Evolutionary conservation across 2,113 vertebrate species (phyloP).

Genomic region (Hydrolagus affinis): DNA sequence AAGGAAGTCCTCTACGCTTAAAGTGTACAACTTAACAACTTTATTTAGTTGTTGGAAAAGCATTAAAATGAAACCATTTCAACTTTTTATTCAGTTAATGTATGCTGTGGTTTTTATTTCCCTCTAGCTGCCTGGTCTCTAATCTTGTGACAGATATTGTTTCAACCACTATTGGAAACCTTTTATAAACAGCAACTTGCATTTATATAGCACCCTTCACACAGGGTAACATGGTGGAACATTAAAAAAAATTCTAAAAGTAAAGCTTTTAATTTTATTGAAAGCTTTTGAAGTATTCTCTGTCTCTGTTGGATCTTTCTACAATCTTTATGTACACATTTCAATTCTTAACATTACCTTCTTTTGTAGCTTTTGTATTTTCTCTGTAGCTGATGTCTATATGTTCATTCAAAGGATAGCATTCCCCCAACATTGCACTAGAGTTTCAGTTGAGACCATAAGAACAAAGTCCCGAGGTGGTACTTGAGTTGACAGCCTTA

Average conservation of each 20-base stretch:
- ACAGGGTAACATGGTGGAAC: too few species aligned
- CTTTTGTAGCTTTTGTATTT: not conserved
- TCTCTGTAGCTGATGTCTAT: not conserved
- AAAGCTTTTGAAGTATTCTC: not conserved
- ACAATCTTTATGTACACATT: not conserved
- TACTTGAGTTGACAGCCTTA: too few species aligned
- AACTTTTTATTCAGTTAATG: conserved; percentile 9
- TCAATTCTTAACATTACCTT: not conserved
- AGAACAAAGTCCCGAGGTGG: too few species aligned
- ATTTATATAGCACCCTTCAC: too few species aligned
- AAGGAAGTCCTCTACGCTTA: not conserved
- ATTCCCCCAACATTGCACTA: too few species aligned
- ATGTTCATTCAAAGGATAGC: not conserved
- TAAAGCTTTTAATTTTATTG: too few species aligned
- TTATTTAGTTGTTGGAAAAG: conserved; percentile 19
- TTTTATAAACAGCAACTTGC: too few species aligned
- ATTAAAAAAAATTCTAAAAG: too few species aligned
- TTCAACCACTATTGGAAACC: not conserved
- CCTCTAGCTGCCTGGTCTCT: not conserved
- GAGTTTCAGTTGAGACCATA: too few species aligned
- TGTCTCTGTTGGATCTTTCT: not conserved
- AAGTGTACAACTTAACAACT: not conserved
- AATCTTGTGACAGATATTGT: conserved; percentile 11
- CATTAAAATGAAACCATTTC: conserved; percentile 12
- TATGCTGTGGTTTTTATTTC: not conserved